These are phyloP conservation scores for Danio albolineatus DNA, from an alignment of 2,797 vertebrate genomes.

Conservation along the genomic window DNA sequence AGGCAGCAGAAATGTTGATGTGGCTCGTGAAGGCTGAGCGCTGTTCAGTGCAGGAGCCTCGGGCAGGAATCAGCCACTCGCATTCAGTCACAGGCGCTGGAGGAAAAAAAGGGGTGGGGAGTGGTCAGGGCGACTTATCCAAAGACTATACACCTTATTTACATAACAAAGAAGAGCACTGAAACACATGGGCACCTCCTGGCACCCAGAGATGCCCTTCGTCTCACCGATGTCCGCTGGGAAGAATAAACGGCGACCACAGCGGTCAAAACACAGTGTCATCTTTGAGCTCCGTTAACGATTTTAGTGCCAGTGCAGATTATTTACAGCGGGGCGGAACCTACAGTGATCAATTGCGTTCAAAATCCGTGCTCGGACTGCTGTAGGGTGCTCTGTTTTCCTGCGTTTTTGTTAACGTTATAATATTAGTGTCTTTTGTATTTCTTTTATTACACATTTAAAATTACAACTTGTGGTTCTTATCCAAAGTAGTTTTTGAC, in stretches of 20 bases:
- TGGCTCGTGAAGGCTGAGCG: slow-evolving; percentile 24
- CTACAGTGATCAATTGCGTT: slow-evolving; percentile 16
- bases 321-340: slow-evolving; percentile 28
- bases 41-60: slow-evolving; percentile 56
- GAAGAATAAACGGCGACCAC: slow-evolving; percentile 29
- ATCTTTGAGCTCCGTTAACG: slow-evolving; percentile 20
- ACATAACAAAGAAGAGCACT: slow-evolving; percentile 72
- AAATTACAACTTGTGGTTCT: neutral
- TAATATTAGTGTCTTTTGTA: neutral
- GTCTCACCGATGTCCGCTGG: slow-evolving; percentile 30
- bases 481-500: neutral
- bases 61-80: slow-evolving; percentile 40
- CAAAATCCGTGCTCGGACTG: neutral
- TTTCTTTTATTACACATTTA: too few relatives aligned
- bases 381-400: neutral
- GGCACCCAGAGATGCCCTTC: slow-evolving; percentile 27
- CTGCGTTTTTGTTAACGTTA: neutral
- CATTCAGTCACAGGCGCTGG: slow-evolving; percentile 59
- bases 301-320: slow-evolving; percentile 21
- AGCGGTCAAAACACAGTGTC: slow-evolving; percentile 25
- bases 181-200: slow-evolving; percentile 49
- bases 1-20: slow-evolving; percentile 10
- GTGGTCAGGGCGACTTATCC: slow-evolving; percentile 50
- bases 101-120: slow-evolving; percentile 48
- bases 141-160: slow-evolving; percentile 65